Percentiles rank a stretch among this genome's conserved stretches.
Conservation (phyloP, 2,888 invertebrate genomes). For the Habrosyne pyritoides region DNA sequence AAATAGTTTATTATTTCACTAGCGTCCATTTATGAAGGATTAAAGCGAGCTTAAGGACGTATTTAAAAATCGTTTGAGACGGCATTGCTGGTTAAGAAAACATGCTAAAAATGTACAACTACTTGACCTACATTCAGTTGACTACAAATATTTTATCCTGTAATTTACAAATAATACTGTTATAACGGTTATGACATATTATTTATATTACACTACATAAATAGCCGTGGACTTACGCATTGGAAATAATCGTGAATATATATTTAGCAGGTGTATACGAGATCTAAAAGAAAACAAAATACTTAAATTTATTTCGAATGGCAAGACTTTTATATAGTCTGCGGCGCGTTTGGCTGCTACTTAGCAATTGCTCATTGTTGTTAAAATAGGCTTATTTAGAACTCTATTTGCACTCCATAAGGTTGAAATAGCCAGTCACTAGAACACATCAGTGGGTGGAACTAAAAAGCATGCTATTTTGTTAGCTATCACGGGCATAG, state of each 20-base stretch:
- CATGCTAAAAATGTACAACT: not conserved
- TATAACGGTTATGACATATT: not conserved
- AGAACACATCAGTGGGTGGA: too few species aligned
- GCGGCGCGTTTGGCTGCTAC: not conserved
- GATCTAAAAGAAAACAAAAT: not conserved
- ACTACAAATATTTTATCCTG: conserved; percentile 43
- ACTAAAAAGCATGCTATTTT: too few species aligned
- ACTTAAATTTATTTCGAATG: not conserved
- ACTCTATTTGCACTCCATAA: not conserved
- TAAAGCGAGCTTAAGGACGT: not conserved
- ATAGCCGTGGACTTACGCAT: conserved; percentile 29
- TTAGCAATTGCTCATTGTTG: not conserved
- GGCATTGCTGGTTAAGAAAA: not conserved
- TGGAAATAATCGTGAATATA: not conserved
- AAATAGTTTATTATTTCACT: not conserved
- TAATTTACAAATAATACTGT: conserved; percentile 33
- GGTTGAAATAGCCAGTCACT: too few species aligned
- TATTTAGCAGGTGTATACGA: not conserved
- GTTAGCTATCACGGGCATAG: too few species aligned
- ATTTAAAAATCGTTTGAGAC: too few species aligned
- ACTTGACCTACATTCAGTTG: conserved; percentile 11
- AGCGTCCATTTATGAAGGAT: not conserved
- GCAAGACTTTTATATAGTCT: not conserved
- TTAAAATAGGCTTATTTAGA: not conserved
- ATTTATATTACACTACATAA: conserved; percentile 32